phyloP scores from a whole-genome alignment of 2,113 vertebrate genomes.

The Beaufortia kweichowensis region DNA sequence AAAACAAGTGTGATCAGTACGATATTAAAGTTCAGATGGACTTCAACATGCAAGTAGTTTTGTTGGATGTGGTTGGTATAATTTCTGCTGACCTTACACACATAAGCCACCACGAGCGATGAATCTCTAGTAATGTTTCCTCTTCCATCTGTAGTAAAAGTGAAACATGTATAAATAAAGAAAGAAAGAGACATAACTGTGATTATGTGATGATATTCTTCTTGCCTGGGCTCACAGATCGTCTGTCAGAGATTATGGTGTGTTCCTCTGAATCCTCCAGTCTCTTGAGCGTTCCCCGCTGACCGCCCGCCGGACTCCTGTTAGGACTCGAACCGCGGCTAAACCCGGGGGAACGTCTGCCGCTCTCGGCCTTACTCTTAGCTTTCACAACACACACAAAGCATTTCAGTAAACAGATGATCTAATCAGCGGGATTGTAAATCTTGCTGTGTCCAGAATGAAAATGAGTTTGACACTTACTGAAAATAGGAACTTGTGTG shows the following conservation, averaged over 20 bases:
- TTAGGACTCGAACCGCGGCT: constrained; percentile 50
- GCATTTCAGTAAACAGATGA: background rate
- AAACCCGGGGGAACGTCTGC: background rate
- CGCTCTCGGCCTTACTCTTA: background rate
- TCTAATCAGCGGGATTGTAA: background rate
- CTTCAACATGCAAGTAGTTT: too few relatives aligned
- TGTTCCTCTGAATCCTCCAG: background rate
- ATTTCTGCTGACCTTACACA: constrained; percentile 83
- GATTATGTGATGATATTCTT: too few relatives aligned
- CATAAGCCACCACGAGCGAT: constrained; percentile 83
- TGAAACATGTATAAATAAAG: too few relatives aligned
- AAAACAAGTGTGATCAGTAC: background rate
- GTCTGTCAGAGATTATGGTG: background rate
- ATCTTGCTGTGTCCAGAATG: background rate
- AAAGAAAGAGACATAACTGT: background rate
- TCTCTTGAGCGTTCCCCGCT: constrained; percentile 43
- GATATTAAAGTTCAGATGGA: background rate
- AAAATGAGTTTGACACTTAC: constrained; percentile 71
- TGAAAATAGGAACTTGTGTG: constrained; percentile 82
- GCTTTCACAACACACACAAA: constrained; percentile 48
- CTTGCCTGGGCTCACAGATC: constrained; percentile 50
- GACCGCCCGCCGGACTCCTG: constrained; percentile 6
- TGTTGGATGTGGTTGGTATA: background rate
- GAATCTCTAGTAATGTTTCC: constrained; percentile 59
- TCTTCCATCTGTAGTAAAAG: constrained; percentile 48